Evolutionary conservation across 2,888 invertebrate genomes (phyloP).

Genomic region (Rhopalosiphum nymphaeae): DNA sequence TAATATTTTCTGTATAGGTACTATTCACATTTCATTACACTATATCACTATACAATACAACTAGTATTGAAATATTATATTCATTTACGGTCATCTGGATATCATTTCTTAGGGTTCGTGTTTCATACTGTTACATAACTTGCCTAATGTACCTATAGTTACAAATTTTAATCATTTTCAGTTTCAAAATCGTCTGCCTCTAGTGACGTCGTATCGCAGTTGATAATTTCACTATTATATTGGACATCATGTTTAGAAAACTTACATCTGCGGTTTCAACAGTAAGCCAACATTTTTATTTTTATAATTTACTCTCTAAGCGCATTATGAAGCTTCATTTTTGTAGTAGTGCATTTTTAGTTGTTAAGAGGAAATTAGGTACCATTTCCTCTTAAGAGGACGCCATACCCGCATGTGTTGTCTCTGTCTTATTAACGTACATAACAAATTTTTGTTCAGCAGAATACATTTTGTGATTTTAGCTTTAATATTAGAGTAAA

Average conservation of each 20-base stretch:
- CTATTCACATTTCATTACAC: background rate
- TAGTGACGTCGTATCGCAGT: background rate
- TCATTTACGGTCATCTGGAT: background rate
- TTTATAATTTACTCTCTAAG: too few species aligned
- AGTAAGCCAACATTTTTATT: background rate
- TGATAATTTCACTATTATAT: background rate
- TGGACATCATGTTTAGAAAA: slow-evolving; percentile 48
- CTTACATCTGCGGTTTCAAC: slow-evolving; percentile 26
- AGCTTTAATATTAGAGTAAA: too few species aligned
- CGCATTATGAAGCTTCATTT: background rate
- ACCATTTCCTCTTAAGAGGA: too few species aligned
- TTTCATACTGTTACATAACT: background rate
- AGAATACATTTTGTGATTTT: too few species aligned
- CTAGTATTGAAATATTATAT: background rate
- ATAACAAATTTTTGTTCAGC: too few species aligned
- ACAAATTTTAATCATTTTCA: background rate
- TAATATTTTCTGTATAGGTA: too few species aligned
- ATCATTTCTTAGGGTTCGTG: background rate
- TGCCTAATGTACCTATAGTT: background rate
- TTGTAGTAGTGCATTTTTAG: background rate
- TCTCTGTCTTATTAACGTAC: too few species aligned
- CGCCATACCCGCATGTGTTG: too few species aligned
- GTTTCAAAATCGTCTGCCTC: background rate
- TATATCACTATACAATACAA: background rate
- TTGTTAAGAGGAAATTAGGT: background rate